Base-by-base conservation (phyloP, 2,888 invertebrate genomes). In the Dicyrtomina minuta region DNA sequence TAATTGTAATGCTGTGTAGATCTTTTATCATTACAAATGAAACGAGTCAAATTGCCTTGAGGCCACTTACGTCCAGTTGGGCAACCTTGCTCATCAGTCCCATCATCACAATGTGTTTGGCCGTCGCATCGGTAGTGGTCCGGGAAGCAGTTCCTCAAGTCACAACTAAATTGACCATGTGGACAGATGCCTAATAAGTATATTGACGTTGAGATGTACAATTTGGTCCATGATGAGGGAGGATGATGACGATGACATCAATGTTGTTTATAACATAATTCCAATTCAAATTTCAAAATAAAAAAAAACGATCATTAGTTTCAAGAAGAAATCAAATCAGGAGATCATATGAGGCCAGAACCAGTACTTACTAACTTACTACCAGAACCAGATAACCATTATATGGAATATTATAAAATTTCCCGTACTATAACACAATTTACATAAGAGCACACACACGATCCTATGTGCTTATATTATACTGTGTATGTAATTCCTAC, bases 141-240 rank as follows among this genome's bases (percentile, higher is more conserved):
- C 39, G 73, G 73, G 51, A 74, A 70, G 55, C 77, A 77, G 44
- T 74, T 74, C 22, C 60, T 68, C 15, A 74, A 69, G 67, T 76
- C 76, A 61, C 76, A 76, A 12, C 64, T 64, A 51, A 76, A 76
- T 55, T 73, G 69, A 39, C 73, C 70, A 15, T 61, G 59, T 22
- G 73, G 71, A 71, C 74, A 75, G 8, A 49, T 49, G 12, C 65
- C 70, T 62, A 22, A 33, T 3, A 10, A 49, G 10, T 3, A 17
- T 49, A 12, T 6, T 20, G 49, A 5, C 10, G 13, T 13, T 43
- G 43, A 43, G n/a, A n/a, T n/a, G n/a, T n/a, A n/a, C n/a, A n/a
- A n/a, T n/a, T n/a, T n/a, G n/a, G 56, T 13, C 43, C 43, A 43
- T 13, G 43, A 10, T 13, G 43, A 13, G 10, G 17, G 20, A 49